Evolutionary conservation across 2,888 invertebrate genomes (phyloP), one percentile per base, ranked within the genome.

Genomic region (Clepsis dumicolana): DNA sequence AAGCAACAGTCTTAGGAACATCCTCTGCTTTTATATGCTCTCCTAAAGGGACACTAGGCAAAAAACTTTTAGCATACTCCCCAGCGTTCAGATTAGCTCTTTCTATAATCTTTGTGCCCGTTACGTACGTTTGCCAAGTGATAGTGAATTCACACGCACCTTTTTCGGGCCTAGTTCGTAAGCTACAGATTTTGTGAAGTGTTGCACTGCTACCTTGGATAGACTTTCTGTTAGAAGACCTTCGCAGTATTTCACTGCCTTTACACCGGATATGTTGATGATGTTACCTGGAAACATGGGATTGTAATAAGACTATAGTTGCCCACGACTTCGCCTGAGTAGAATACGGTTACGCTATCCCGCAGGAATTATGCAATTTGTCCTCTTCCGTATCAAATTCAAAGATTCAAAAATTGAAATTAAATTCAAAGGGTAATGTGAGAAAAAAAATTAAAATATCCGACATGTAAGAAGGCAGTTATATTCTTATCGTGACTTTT

Each of bases 191-290:
- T 96, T 94, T 0, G 98, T 98, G 73, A 98, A 95, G 81, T 98
- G 98, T 89, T 98, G 98, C 0, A 98, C 88, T 1, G 97, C 97
- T 52, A 97, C 94, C 90, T 98, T 98, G 1, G 97, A 97, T 90
- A 98, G 96, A 75, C 95, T 95, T 82, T 98, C 98, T 0, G 97
- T 96, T 64, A 98, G 84, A 1, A 97, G 95, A 12, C 96, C 96
- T 10, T 97, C 95, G 82, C 98, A 98, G 73, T 98, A 95, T 81
- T 97, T 93, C 16, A 97, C 89, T 5, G 98, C 98, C 80, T 96
- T 96, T 0, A 98, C 97, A 82, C 97, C 97, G 1, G 98, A 98
- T 0, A 98, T 96, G 85, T 98, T 98, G 0, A 98, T 97, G 75
- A 98, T 95, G 72, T 95, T 96, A 24, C 97, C 97, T 68, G 62